Conservation (phyloP, 2,113 vertebrate species). For the Oceanodroma tethys region DNA sequence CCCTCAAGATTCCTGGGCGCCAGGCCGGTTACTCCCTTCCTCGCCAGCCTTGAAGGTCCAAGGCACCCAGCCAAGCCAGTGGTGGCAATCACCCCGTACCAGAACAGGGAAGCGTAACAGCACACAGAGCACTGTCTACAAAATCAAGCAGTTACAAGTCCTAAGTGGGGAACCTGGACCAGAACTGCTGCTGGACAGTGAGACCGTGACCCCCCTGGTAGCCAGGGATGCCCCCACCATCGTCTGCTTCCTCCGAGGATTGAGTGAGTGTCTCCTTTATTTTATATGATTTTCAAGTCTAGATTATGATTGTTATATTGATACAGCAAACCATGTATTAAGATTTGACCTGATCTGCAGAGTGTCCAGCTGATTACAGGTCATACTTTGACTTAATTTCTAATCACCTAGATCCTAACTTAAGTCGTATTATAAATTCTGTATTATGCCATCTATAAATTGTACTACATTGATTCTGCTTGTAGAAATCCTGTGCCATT, state of each 20-base stretch:
- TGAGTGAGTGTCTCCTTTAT: neutral
- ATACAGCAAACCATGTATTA: neutral
- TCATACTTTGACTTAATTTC: too few relatives aligned
- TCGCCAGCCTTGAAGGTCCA: neutral
- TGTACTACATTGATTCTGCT: neutral
- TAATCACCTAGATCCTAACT: too few relatives aligned
- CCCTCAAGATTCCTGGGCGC: neutral
- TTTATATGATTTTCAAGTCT: neutral
- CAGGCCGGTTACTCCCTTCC: neutral
- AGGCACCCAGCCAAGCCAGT: neutral
- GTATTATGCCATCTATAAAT: neutral
- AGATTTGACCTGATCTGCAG: neutral
- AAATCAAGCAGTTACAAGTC: neutral
- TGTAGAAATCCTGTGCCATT: neutral
- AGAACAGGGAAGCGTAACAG: neutral
- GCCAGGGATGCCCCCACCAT: neutral
- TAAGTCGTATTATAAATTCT: neutral
- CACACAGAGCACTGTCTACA: neutral
- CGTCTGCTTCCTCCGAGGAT: neutral
- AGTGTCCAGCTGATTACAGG: neutral
- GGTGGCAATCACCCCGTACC: neutral
- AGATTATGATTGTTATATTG: neutral
- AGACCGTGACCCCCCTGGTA: fast-evolving
- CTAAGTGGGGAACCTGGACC: neutral
- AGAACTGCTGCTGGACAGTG: neutral